A percentile compares a stretch with the other conserved stretches of the same genome.
phyloP scores from a whole-genome alignment of 1,140 invertebrate genomes.

The Drosophila equinoxialis region DNA sequence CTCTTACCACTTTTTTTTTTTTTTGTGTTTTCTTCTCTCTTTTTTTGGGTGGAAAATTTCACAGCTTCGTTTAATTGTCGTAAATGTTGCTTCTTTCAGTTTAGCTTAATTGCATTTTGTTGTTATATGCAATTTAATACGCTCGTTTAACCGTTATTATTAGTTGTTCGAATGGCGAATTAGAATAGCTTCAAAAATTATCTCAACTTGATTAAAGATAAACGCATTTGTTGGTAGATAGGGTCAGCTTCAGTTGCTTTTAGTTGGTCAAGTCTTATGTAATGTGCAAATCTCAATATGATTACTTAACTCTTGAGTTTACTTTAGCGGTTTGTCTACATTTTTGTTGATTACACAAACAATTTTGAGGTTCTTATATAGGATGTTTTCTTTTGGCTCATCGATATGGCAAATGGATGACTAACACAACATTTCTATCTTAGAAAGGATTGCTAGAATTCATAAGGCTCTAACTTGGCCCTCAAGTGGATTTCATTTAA shows the following conservation, averaged over 20 bases:
- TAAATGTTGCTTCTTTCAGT: slow-evolving; percentile 10
- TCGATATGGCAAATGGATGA: too few relatives aligned
- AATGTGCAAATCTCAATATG: too few relatives aligned
- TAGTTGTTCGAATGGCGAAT: not conserved
- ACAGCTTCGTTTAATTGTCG: slow-evolving; percentile 50
- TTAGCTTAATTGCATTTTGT: slow-evolving; percentile 64
- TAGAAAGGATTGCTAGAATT: too few relatives aligned
- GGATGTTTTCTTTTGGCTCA: too few relatives aligned
- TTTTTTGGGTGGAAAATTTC: slow-evolving; percentile 18
- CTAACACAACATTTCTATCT: too few relatives aligned
- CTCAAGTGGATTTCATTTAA: too few relatives aligned
- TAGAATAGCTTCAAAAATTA: not conserved
- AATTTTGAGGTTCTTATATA: too few relatives aligned
- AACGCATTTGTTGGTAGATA: not conserved
- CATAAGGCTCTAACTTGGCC: too few relatives aligned
- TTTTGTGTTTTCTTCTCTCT: not conserved
- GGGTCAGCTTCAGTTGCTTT: not conserved
- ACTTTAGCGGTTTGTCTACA: too few relatives aligned
- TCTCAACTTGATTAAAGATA: not conserved
- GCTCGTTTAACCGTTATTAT: slow-evolving; percentile 49
- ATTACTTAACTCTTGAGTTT: too few relatives aligned
- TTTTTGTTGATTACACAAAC: too few relatives aligned
- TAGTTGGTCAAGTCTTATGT: not conserved
- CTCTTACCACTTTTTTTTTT: not conserved
- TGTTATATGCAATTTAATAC: slow-evolving; percentile 44